These are phyloP conservation scores for Diaphora mendica DNA, from an alignment of 2,888 invertebrate species.

Conservation along the genomic window DNA sequence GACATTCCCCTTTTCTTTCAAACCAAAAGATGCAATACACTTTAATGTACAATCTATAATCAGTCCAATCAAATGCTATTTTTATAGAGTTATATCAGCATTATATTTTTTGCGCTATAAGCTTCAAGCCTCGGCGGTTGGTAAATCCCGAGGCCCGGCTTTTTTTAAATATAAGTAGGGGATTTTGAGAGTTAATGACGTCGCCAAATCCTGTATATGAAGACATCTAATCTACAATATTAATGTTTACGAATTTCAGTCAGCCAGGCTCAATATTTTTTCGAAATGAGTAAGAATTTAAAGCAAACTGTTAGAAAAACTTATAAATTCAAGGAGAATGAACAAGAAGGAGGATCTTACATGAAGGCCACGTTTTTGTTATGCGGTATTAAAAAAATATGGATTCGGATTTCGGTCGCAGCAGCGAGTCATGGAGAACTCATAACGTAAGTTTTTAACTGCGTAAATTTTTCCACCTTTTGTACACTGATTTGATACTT, in stretches of 20 bases:
- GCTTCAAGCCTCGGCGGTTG: neutral
- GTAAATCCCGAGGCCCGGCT: neutral
- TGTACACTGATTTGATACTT: too few species aligned
- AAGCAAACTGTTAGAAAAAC: too few species aligned
- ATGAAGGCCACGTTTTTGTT: neutral
- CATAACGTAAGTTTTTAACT: too few species aligned
- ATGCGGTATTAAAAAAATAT: neutral
- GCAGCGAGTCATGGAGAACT: too few species aligned
- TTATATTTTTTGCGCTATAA: neutral
- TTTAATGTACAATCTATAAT: too few species aligned
- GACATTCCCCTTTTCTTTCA: too few species aligned
- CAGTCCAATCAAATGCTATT: neutral
- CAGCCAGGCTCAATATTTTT: neutral
- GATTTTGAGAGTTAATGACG: neutral
- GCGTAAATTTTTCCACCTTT: too few species aligned
- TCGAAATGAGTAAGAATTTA: neutral
- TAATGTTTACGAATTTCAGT: neutral
- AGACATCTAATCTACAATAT: neutral
- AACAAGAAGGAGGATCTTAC: neutral
- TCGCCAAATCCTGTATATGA: neutral
- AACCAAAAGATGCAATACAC: too few species aligned
- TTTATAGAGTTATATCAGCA: neutral
- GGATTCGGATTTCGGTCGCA: too few species aligned
- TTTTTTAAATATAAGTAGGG: neutral
- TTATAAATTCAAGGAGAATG: too few species aligned